These are phyloP conservation scores for Ylistrum balloti DNA, from an alignment of 1,140 invertebrate genomes.

Conservation along the genomic window DNA sequence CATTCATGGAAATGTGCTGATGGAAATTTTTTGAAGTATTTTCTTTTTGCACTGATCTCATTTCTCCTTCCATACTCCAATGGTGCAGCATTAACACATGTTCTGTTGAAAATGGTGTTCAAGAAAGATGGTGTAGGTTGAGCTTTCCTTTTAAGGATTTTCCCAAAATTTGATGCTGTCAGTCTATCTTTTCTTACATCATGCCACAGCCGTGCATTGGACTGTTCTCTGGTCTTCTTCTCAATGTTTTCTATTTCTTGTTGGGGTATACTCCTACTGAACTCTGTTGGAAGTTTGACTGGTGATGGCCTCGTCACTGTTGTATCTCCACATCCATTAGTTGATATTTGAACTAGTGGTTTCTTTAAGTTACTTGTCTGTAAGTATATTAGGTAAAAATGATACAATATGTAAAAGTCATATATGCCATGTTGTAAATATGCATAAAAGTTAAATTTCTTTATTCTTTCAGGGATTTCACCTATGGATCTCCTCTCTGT, in stretches of 20 bases:
- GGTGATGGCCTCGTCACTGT: neutral
- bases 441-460: neutral
- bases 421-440: neutral
- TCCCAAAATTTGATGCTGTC: slow-evolving; percentile 57
- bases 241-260: slow-evolving; percentile 41
- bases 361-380: slow-evolving; percentile 51
- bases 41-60: slow-evolving; percentile 55
- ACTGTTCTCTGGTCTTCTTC: slow-evolving; percentile 45
- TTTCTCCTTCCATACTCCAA: slow-evolving; percentile 58
- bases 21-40: slow-evolving; percentile 46
- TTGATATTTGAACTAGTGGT: neutral
- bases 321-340: slow-evolving; percentile 54
- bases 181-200: slow-evolving; percentile 43
- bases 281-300: slow-evolving; percentile 5
- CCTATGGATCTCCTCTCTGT: slow-evolving; percentile 47
- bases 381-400: slow-evolving; percentile 48
- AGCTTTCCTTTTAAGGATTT: slow-evolving; percentile 54
- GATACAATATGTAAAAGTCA: neutral
- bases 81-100: neutral
- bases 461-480: slow-evolving; percentile 44
- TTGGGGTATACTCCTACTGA: too few relatives aligned
- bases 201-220: neutral
- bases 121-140: slow-evolving; percentile 42
- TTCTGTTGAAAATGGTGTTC: neutral
- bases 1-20: slow-evolving; percentile 57